Base-by-base conservation (phyloP, 2,113 vertebrate genomes). In the Lepus europaeus region DNA sequence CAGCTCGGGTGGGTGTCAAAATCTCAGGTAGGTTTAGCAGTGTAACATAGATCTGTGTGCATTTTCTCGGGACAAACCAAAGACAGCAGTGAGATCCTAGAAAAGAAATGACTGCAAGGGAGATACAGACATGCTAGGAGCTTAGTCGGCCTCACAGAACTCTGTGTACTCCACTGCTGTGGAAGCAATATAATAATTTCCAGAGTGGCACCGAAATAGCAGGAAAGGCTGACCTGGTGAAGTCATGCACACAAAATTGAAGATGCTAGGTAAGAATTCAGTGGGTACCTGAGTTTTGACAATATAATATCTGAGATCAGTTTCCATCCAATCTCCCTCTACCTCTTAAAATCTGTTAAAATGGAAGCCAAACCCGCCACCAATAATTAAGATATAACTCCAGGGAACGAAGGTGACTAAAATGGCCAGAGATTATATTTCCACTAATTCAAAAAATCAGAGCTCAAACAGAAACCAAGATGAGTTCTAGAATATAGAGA, bases 391-490 rank as follows among this genome's bases (percentile, higher is more conserved):
- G 59, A 84, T 13, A 77, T 70, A 53, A 87, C 29, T 45, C 61
- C 33, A 91, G 31, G 8, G 45, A 90, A 85, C 68, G 17, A 88
- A 94, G 9, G 10, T 14, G 82, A 77, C 2, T 66, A 25, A 93
- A 95, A 93, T 56, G 77, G 13, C 27, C 84, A 72, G 31, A 84
- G 27, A 59, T 53, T 77, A 51, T 66, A 66, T 61, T 72, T 92
- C 96, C 59, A 82, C 61, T 79, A 88, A 79, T 9, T 76, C 73
- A 76, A 95, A 74, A 49, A 84, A 74, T 63, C 69, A 89, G 23
- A 94, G 31, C 69, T 91, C 77, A 84, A 94, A 96, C 33, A 93
- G 88, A 94, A 93, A 82, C n/a, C 51, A 93, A 74, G 39, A 25
- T 31, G 74, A 88, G 61, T 87, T 76, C 74, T 0, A 74, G 66